These are phyloP conservation scores for Drosophila cardini DNA, from an alignment of 1,140 invertebrate species.

Conservation along the genomic window DNA sequence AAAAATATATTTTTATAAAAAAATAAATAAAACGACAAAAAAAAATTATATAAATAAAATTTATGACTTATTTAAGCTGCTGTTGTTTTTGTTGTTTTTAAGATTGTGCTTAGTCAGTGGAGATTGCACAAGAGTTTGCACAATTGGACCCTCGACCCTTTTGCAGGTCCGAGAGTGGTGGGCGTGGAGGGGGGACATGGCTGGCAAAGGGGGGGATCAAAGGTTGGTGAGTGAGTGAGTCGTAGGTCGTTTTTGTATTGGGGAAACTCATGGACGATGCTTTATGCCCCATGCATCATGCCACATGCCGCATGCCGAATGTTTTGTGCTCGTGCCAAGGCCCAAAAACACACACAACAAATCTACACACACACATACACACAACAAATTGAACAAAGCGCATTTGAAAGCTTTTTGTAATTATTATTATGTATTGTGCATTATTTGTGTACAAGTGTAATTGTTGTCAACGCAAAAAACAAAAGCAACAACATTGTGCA, in stretches of 20 bases:
- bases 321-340: conserved; percentile 27
- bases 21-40: not conserved
- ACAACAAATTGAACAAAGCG: conserved; percentile 27
- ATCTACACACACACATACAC: not conserved
- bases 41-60: not conserved
- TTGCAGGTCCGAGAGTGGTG: not conserved
- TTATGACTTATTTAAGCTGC: not conserved
- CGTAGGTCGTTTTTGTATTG: not conserved
- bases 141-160: conserved; percentile 26
- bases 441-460: conserved; percentile 61
- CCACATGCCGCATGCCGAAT: conserved; percentile 29
- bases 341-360: conserved; percentile 5
- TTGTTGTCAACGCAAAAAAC: conserved; percentile 56
- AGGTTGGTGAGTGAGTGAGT: conserved; percentile 1
- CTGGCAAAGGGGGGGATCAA: not conserved
- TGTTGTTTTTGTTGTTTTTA: not conserved
- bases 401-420: conserved; percentile 71
- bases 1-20: not conserved
- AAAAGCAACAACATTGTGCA: conserved; percentile 48
- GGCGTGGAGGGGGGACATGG: not conserved
- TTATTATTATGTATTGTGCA: conserved; percentile 76
- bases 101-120: conserved; percentile 36
- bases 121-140: conserved; percentile 24
- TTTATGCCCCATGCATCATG: conserved; percentile 23
- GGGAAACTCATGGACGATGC: conserved; percentile 26